Percentiles rank a stretch among this genome's conserved stretches.
Conservation (phyloP, 2,888 invertebrate species). For the Mycogona germanica region DNA sequence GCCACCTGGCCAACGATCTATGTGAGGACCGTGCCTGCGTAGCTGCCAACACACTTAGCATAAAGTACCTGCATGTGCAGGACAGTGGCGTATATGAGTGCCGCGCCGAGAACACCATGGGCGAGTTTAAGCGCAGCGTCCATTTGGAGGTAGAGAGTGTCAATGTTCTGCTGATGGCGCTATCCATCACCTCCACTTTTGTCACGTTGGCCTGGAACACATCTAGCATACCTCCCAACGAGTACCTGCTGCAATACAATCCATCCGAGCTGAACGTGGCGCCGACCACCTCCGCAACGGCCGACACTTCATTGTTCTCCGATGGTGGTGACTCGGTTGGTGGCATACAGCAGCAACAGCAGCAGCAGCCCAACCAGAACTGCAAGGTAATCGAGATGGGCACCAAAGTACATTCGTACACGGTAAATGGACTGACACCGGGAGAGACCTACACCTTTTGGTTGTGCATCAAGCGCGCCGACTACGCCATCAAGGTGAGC, state of each 20-base stretch:
- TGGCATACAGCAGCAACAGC: too few relatives aligned
- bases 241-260: slow-evolving; percentile 22
- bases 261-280: slow-evolving; percentile 1
- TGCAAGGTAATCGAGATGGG: slow-evolving; percentile 18
- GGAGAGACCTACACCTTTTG: slow-evolving; percentile 33
- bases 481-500: slow-evolving; percentile 28
- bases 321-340: too few relatives aligned
- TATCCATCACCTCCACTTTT: slow-evolving; percentile 30
- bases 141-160: slow-evolving; percentile 22
- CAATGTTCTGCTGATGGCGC: slow-evolving; percentile 26
- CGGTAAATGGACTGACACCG: slow-evolving; percentile 33
- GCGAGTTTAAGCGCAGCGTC: slow-evolving; percentile 22
- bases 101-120: slow-evolving; percentile 22
- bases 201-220: slow-evolving; percentile 33
- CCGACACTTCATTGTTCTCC: too few relatives aligned
- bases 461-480: slow-evolving; percentile 30
- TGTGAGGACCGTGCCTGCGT: slow-evolving; percentile 22
- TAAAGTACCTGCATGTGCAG: slow-evolving; percentile 24
- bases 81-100: slow-evolving; percentile 25
- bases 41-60: slow-evolving; percentile 22
- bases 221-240: slow-evolving; percentile 25
- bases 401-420: slow-evolving; percentile 30
- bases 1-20: slow-evolving; percentile 13
- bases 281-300: slow-evolving; percentile 11
- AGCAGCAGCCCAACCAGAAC: too few relatives aligned